Percentiles rank a stretch among this genome's conserved stretches.
phyloP scores from a whole-genome alignment of 1,140 invertebrate genomes.

The Gonatopus flavifemur region DNA sequence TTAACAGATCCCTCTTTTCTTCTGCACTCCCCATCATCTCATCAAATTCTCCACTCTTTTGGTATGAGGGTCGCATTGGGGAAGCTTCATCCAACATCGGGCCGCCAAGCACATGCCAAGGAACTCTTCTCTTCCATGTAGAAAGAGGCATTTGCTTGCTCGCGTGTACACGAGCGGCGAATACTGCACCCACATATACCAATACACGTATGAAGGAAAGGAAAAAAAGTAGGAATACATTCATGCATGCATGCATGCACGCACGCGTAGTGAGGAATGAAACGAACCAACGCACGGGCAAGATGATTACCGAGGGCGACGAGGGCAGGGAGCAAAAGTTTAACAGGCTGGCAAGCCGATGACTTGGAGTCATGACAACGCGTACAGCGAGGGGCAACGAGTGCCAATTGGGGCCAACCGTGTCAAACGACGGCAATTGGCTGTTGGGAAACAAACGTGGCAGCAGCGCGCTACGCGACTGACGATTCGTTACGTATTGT shows the following conservation, averaged over 20 bases:
- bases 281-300: conserved; percentile 1
- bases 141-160: background rate
- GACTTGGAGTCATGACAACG: conserved; percentile 56
- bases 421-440: conserved; percentile 53
- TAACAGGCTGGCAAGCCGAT: conserved; percentile 53
- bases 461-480: conserved; percentile 14
- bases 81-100: too few relatives aligned
- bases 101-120: conserved; percentile 7
- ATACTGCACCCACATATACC: background rate
- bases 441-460: conserved; percentile 54
- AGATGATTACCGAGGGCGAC: conserved; percentile 40
- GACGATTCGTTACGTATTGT: conserved; percentile 9
- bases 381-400: conserved; percentile 48
- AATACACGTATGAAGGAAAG: background rate
- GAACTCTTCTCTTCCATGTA: background rate
- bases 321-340: conserved; percentile 50
- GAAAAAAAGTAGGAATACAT: background rate
- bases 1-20: conserved; percentile 34
- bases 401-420: conserved; percentile 53
- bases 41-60: too few relatives aligned
- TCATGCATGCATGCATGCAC: background rate
- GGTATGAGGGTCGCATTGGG: too few relatives aligned
- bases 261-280: too few relatives aligned
- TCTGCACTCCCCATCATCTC: too few relatives aligned
- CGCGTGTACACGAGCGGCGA: background rate